Conservation (phyloP, 2,888 invertebrate genomes). For the Melinaea menophilus region DNA sequence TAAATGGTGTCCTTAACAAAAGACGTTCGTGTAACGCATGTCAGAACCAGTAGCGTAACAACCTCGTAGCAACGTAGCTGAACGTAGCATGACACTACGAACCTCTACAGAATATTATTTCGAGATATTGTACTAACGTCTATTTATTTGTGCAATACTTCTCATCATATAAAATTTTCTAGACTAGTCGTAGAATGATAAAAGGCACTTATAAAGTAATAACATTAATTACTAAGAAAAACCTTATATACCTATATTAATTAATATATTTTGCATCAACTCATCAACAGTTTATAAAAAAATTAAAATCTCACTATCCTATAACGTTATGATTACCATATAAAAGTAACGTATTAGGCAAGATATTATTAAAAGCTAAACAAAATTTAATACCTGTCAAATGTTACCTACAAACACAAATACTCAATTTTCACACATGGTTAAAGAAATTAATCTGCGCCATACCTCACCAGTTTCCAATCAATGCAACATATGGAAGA, state of each 20-base stretch:
- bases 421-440: neutral
- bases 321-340: no score
- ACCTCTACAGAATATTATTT: slow-evolving; percentile 1
- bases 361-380: no score
- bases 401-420: neutral
- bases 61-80: slow-evolving; percentile 4
- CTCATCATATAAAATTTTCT: neutral
- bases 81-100: slow-evolving; percentile 6
- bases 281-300: no score
- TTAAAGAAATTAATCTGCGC: slow-evolving; percentile 6
- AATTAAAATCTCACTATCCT: no score
- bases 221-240: no score
- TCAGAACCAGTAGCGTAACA: slow-evolving; percentile 1
- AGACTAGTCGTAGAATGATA: neutral
- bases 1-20: neutral
- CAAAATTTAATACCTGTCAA: no score
- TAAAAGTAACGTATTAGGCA: no score
- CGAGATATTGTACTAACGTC: neutral
- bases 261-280: no score
- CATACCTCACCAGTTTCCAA: slow-evolving; percentile 16
- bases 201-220: no score
- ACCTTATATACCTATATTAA: no score
- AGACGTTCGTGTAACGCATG: slow-evolving; percentile 6
- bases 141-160: neutral
- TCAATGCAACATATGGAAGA: slow-evolving; percentile 26